Evolutionary conservation across 2,797 vertebrate species (phyloP), one percentile per base, ranked within the genome.

Genomic region (Pogonophryne albipinna): DNA sequence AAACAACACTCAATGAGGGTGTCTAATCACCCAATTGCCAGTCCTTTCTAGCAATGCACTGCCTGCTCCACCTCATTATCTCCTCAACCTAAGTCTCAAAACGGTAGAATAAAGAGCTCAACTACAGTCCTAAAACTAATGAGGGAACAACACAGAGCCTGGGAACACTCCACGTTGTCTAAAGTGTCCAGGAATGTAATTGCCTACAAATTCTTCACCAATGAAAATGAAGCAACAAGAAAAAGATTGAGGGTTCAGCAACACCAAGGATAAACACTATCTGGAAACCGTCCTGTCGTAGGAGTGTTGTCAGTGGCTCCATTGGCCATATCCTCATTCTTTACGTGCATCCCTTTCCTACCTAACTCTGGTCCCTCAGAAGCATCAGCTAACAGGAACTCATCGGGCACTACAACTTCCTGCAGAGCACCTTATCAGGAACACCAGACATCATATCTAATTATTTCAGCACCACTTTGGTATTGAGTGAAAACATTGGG

Each of bases 331-430:
- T 85, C 88, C 91, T 93, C 92, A 88, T 91, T 92, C 91, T 74
- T 53, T 34, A 45, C 78, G 61, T 79, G 74, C 85, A 87, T 91
- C 87, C n/a, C 76, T 41, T 91, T 92, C 92, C 93, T 78, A 19
- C 73, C 87, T 89, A 92, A 86, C 93, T 90, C 81, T 84, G 80
- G 63, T 89, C 80, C 76, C 83, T 91, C 64, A 82, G 79, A 89
- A 85, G 56, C 87, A 82, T 80, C 60, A 84, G 75, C 89, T 85
- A 50, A 87, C 88, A 96, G 95, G 95, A 97, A 92, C 93, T 97
- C 95, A 96, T 96, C 88, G 74, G 88, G 44, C 78, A 92, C 91
- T 93, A 96, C 79, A 85, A 96, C 96, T 96, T 97, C 96, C 96
- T 96, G 95, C 90, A 86, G 86, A 92, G 85, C 16, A 80, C 78